Percentiles rank a stretch among this genome's conserved stretches.
Evolutionary conservation across 2,797 vertebrate genomes (phyloP).

Genomic region (Danio albolineatus): DNA sequence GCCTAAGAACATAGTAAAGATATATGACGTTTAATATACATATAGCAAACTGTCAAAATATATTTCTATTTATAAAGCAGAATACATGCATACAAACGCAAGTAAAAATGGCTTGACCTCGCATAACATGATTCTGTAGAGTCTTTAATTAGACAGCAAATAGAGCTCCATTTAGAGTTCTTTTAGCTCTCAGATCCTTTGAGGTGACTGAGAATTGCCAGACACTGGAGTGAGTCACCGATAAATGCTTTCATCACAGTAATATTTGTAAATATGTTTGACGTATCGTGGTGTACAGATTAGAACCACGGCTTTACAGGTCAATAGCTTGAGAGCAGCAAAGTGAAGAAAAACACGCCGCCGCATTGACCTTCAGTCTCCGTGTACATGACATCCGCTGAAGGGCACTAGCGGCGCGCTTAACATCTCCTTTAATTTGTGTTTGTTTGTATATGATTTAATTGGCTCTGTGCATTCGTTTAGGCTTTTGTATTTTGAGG

Average conservation of each 20-base stretch:
- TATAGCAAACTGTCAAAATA: too few relatives aligned
- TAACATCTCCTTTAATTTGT: slow-evolving; percentile 42
- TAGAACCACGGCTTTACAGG: slow-evolving; percentile 15
- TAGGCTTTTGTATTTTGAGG: slow-evolving; percentile 6
- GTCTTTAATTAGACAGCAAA: neutral
- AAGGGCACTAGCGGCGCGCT: neutral
- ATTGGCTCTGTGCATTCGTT: slow-evolving; percentile 26
- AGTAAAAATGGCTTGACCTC: neutral
- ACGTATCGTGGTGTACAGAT: slow-evolving; percentile 6
- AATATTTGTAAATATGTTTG: slow-evolving; percentile 28
- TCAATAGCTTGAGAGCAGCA: slow-evolving; percentile 23
- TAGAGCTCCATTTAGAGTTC: neutral
- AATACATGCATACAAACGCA: too few relatives aligned
- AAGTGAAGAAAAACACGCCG: slow-evolving; percentile 16
- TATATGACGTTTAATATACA: neutral
- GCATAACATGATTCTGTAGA: neutral
- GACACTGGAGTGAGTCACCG: neutral
- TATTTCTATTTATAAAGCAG: too few relatives aligned
- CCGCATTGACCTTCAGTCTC: slow-evolving; percentile 7
- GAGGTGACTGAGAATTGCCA: neutral
- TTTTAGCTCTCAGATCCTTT: neutral
- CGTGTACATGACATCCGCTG: neutral
- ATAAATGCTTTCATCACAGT: slow-evolving; percentile 25
- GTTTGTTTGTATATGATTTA: slow-evolving; percentile 43
- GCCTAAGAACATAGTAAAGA: neutral